Percentiles rank a stretch among this genome's conserved stretches.
These are phyloP conservation scores for Argyresthia goedartella DNA, from an alignment of 2,888 invertebrate species.

Conservation along the genomic window DNA sequence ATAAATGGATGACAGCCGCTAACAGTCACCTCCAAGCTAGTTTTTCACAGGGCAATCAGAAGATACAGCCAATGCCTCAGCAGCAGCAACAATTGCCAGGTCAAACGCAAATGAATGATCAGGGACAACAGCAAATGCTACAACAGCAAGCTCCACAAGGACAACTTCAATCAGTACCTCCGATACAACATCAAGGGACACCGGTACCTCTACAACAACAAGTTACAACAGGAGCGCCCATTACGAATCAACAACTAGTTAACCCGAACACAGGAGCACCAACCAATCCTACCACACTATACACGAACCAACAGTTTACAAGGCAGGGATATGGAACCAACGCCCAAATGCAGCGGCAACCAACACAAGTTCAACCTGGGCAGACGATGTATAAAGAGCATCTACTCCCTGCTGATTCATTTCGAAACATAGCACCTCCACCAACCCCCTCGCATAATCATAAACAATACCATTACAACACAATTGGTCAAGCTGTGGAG, in stretches of 20 bases:
- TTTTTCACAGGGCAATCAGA: no score
- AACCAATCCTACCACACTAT: conserved; percentile 12
- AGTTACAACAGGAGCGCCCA: conserved; percentile 1
- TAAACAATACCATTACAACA: no score
- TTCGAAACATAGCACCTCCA: conserved; percentile 17
- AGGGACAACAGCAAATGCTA: background rate
- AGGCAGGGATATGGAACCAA: background rate
- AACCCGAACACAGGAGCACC: conserved; percentile 14
- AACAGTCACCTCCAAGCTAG: no score
- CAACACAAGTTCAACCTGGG: conserved; percentile 6
- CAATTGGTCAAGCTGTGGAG: conserved; percentile 52
- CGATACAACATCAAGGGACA: background rate
- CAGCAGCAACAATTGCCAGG: background rate
- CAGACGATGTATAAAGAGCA: conserved; percentile 24
- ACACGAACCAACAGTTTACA: background rate
- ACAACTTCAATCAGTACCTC: background rate
- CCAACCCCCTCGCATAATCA: conserved; percentile 4
- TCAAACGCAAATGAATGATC: background rate
- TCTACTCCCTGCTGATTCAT: conserved; percentile 39
- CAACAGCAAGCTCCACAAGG: background rate
- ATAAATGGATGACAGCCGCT: background rate
- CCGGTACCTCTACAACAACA: conserved; percentile 1
- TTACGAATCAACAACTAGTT: conserved; percentile 17
- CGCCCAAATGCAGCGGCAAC: background rate
- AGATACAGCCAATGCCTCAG: background rate